Percentiles rank a stretch among this genome's conserved stretches.
phyloP scores from a whole-genome alignment of 2,888 invertebrate species.

The Dicranocentrus wangi region DNA sequence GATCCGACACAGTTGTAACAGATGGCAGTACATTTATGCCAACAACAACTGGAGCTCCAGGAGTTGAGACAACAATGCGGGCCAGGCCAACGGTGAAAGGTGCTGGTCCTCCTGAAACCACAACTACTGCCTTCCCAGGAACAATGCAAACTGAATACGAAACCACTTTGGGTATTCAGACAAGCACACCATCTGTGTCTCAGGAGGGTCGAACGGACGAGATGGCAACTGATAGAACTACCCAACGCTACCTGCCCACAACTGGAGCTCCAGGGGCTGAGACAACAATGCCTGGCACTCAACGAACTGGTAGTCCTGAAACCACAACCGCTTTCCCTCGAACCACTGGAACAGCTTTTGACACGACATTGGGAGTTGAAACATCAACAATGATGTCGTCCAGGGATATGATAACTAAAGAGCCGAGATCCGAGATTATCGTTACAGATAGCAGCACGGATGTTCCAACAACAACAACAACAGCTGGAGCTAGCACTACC shows the following conservation, averaged over 20 bases:
- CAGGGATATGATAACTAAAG: too few relatives aligned
- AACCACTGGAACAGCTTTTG: not conserved
- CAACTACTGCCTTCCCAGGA: not conserved
- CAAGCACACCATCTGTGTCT: too few relatives aligned
- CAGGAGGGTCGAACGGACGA: not conserved
- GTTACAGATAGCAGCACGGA: not conserved
- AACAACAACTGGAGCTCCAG: slow-evolving; percentile 1
- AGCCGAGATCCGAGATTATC: not conserved
- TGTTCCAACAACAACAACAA: not conserved
- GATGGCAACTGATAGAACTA: slow-evolving; percentile 20
- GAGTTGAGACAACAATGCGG: too few relatives aligned
- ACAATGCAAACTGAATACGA: too few relatives aligned
- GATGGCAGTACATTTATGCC: slow-evolving; percentile 17
- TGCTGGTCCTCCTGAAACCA: too few relatives aligned
- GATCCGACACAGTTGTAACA: not conserved
- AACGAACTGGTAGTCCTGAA: not conserved
- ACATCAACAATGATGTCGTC: too few relatives aligned
- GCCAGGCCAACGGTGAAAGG: too few relatives aligned
- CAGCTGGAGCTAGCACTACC: not conserved
- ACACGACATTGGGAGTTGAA: slow-evolving; percentile 20
- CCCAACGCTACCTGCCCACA: slow-evolving; percentile 9
- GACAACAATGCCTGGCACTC: not conserved
- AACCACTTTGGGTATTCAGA: slow-evolving; percentile 16
- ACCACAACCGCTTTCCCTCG: too few relatives aligned
- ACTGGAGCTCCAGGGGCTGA: not conserved